Conservation (phyloP, 2,113 vertebrate genomes). For the Eurystomus gularis region DNA sequence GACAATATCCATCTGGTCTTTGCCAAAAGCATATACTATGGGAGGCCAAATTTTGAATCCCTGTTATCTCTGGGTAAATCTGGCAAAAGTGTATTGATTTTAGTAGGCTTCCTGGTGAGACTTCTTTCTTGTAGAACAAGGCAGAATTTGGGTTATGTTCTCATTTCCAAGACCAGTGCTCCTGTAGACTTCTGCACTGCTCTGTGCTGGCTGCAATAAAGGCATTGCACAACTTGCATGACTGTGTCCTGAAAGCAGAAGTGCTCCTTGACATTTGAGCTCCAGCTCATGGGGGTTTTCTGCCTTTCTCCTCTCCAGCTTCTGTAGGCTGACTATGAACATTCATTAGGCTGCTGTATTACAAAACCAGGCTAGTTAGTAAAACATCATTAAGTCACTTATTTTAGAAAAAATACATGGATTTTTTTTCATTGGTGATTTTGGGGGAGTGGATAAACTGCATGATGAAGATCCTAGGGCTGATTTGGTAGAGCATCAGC, state of each 20-base stretch:
- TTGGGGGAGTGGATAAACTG: background rate
- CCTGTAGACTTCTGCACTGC: background rate
- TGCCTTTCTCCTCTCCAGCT: background rate
- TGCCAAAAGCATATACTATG: background rate
- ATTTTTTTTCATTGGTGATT: background rate
- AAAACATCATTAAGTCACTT: background rate
- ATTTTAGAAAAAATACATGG: background rate
- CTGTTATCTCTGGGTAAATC: background rate
- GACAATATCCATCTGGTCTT: background rate
- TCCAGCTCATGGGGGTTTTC: background rate
- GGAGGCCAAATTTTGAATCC: background rate
- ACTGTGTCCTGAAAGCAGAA: background rate
- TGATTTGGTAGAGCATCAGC: background rate
- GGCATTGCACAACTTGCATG: background rate
- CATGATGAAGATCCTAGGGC: background rate
- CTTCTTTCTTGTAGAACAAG: background rate
- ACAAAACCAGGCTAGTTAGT: background rate
- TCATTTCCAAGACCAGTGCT: background rate
- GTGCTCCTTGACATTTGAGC: background rate
- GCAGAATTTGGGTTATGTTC: background rate
- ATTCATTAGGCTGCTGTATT: background rate
- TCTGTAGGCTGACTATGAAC: background rate
- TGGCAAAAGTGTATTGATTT: background rate
- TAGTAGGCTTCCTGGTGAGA: background rate
- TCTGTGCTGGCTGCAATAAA: background rate